Evolutionary conservation across 37 sponge, comb jelly and placozoan species (phyloP), one percentile per base, ranked within the genome.

Genomic region (Chondrosia reniformis): DNA sequence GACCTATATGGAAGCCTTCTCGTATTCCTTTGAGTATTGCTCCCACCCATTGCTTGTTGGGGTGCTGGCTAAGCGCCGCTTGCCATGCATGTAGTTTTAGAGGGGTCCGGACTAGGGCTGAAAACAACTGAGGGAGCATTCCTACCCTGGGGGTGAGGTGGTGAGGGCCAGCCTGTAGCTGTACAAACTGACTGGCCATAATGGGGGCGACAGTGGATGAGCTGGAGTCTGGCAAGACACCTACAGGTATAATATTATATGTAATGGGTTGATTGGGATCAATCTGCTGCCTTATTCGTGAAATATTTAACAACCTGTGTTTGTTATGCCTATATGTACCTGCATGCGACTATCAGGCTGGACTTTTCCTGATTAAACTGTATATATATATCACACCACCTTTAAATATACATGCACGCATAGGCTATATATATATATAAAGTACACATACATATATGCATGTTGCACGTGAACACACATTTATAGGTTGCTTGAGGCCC

Each of bases 1-100:
- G 67, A 5, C 67, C 67, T 37, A 32, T 66, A 40, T 40, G 67
- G 38, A 66, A 66, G 67, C 67, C 67, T 15, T 66, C 38, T 31
- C 31, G 30, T 9, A 66, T 22, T 7, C 67, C 67, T 66, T 19
- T 6, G 7, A 66, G 67, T 36, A 66, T 36, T 21, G 67, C 67
- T 40, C 4, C 13, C 7, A 34, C 39, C 67, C 67, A 66, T 7
- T 22, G 38, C 19, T 21, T 8, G 38, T 66, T 28, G 30, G 67
- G 67, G 67, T 66, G 67, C 5, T 7, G 38, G 38, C 39, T 17
- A 5, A 66, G 67, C 39, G 67, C 67, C 30, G 9, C 8, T 66
- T 28, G 13, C 67, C 67, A 66, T 5, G 67, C 67, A 36, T 66
- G 39, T 31, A 17, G 8, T 8, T 17, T 36, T 8, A 66, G 39